A percentile compares a stretch with the other conserved stretches of the same genome.
These are phyloP conservation scores for Lymantria dispar DNA, from an alignment of 2,888 invertebrate species.

Conservation along the genomic window DNA sequence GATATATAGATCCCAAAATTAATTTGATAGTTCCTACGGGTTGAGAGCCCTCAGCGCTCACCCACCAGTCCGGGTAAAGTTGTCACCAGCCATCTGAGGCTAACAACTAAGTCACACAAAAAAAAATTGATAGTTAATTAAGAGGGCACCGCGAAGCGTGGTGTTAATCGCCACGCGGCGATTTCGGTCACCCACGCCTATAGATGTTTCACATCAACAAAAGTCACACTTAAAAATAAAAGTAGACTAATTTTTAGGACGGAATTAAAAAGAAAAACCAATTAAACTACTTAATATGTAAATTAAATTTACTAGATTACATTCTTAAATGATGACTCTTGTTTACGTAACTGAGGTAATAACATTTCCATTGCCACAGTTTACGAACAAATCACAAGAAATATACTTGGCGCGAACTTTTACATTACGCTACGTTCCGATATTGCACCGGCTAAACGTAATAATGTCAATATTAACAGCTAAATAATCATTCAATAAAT, in stretches of 20 bases:
- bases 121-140: no score
- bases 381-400: not conserved
- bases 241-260: not conserved
- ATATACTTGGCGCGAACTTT: not conserved
- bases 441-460: not conserved
- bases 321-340: not conserved
- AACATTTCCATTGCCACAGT: not conserved
- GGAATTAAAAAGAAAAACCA: not conserved
- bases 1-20: no score
- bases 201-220: no score
- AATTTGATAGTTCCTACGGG: no score
- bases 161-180: no score
- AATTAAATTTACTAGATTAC: not conserved
- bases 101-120: no score
- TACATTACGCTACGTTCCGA: not conserved
- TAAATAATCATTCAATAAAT: slow-evolving; percentile 8
- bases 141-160: no score
- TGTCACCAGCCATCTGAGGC: no score
- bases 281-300: not conserved
- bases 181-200: no score
- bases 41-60: no score
- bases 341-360: not conserved
- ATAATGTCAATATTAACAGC: not conserved
- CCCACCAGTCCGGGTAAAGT: no score
- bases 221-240: no score